phyloP scores from a whole-genome alignment of 2,113 vertebrate species.

The Sceloporus undulatus region DNA sequence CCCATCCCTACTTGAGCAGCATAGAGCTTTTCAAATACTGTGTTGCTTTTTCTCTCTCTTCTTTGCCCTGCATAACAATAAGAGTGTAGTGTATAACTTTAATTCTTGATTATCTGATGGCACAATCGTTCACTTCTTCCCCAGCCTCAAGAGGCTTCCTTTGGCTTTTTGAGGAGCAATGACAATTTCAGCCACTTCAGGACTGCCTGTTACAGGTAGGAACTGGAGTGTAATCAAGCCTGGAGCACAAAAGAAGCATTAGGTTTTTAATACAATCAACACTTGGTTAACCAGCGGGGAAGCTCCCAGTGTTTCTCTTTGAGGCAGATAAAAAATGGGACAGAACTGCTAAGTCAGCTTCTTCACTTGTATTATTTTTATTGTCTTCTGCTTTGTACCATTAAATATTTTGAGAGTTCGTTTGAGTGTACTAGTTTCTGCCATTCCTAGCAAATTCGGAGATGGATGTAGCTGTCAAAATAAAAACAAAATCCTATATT shows the following conservation, averaged over 20 bases:
- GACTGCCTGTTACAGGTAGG: slow-evolving; percentile 64
- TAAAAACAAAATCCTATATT: slow-evolving; percentile 71
- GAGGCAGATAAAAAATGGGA: slow-evolving; percentile 15
- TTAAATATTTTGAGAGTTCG: slow-evolving; percentile 60
- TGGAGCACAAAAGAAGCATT: slow-evolving; percentile 63
- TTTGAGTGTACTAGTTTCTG: slow-evolving; percentile 49
- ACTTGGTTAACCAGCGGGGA: slow-evolving; percentile 33
- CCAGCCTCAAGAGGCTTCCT: slow-evolving; percentile 57
- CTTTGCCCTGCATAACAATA: not conserved
- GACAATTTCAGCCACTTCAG: slow-evolving; percentile 72
- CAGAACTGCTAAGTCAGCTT: slow-evolving; percentile 35
- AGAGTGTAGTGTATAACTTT: not conserved
- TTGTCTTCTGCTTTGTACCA: slow-evolving; percentile 50
- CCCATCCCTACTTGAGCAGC: too few relatives aligned
- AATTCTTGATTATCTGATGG: slow-evolving; percentile 48
- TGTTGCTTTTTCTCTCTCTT: not conserved
- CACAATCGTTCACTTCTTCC: slow-evolving; percentile 7
- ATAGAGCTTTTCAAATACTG: not conserved
- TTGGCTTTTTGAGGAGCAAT: slow-evolving; percentile 59
- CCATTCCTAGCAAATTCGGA: slow-evolving; percentile 56
- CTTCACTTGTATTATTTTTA: not conserved
- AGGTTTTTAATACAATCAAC: slow-evolving; percentile 72
- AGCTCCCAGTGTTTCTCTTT: slow-evolving; percentile 32
- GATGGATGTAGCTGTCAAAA: slow-evolving; percentile 73
- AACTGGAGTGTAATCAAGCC: slow-evolving; percentile 72